phyloP scores from a whole-genome alignment of 2,797 vertebrate genomes.

The Chloroceryle amazona region DNA sequence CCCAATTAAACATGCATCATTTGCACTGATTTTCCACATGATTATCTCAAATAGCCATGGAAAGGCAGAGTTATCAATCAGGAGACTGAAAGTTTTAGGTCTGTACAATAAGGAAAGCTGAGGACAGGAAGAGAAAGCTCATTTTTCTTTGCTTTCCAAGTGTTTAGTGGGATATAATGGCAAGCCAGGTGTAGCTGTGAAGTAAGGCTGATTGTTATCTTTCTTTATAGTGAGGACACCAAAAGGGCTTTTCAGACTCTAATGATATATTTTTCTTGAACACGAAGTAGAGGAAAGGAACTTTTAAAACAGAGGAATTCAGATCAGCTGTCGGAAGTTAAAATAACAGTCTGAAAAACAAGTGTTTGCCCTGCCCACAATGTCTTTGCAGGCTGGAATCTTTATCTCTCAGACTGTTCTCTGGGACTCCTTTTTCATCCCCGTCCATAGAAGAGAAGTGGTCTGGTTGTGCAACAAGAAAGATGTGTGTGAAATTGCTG shows the following conservation, averaged over 20 bases:
- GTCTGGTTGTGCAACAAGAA: background rate
- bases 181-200: background rate
- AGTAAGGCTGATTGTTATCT: background rate
- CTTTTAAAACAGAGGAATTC: conserved; percentile 2
- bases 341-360: background rate
- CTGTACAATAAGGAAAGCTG: background rate
- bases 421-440: background rate
- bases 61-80: conserved; percentile 65
- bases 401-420: background rate
- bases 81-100: background rate
- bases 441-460: background rate
- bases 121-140: background rate
- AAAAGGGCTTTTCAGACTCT: background rate
- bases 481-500: background rate
- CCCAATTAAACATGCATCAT: conserved; percentile 65
- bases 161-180: background rate
- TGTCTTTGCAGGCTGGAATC: background rate
- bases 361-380: background rate
- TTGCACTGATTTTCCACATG: conserved; percentile 74
- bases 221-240: background rate
- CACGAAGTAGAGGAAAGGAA: background rate
- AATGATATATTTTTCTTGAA: background rate
- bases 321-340: background rate
- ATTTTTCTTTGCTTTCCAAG: conserved; percentile 19
- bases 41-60: conserved; percentile 68